Percentiles rank a stretch among this genome's conserved stretches.
Conservation (phyloP, 2,888 invertebrate species). For the Heliconius erato region DNA sequence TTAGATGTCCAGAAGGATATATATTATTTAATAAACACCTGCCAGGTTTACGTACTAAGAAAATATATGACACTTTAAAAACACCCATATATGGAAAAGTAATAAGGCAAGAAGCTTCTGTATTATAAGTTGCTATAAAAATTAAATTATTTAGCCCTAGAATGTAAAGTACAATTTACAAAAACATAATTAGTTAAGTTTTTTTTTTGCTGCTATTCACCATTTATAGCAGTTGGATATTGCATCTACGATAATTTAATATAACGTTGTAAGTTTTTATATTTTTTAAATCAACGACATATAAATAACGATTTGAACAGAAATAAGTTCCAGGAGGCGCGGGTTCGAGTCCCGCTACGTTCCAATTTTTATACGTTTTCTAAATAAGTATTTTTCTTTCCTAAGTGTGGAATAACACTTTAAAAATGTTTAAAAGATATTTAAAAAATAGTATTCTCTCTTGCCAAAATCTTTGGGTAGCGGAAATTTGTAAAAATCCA, state of each 20-base stretch:
- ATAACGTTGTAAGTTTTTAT: neutral
- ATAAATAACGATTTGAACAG: neutral
- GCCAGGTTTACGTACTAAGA: neutral
- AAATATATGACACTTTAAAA: neutral
- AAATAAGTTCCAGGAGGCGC: too few species aligned
- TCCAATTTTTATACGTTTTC: too few species aligned
- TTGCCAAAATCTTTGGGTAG: too few species aligned
- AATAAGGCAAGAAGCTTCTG: neutral
- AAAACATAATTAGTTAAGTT: too few species aligned
- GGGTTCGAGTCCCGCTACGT: too few species aligned
- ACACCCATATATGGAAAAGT: constrained; percentile 6
- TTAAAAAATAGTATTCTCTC: too few species aligned
- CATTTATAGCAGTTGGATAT: neutral
- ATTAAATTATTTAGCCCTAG: too few species aligned
- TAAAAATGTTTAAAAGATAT: too few species aligned
- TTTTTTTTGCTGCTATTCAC: neutral
- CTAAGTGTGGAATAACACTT: too few species aligned
- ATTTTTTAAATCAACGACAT: neutral
- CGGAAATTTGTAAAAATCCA: too few species aligned
- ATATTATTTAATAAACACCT: neutral
- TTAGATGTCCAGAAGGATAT: neutral
- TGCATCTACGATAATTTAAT: neutral
- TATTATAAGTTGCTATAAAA: neutral
- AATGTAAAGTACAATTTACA: too few species aligned
- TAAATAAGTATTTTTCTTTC: too few species aligned